Evolutionary conservation across 2,888 invertebrate species (phyloP), one percentile per base, ranked within the genome.

Genomic region (Clepsis dumicolana): DNA sequence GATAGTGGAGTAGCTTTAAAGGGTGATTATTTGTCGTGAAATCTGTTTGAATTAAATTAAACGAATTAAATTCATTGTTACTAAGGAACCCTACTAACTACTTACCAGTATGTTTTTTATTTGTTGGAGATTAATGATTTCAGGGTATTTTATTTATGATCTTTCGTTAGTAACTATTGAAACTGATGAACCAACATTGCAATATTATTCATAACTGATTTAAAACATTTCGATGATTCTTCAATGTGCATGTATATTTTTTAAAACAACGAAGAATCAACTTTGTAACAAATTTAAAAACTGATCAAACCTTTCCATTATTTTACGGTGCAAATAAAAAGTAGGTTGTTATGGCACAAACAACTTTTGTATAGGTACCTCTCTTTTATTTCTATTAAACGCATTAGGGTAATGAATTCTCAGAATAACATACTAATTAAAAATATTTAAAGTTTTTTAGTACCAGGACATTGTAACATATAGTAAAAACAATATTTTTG

Each of bases 1-100:
- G 44, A 70, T 68, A 50, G 48, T 68, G 68, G 66, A 68, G 64
- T 59, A 71, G 67, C 14, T 60, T 35, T 21, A 44, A 44, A 53
- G 68, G 2, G 48, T 21, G 48, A 21, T 12, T 21, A 10, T 44
- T 44, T 44, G 5, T 44, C 18, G 7, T 44, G n/a, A 16, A 44
- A 7, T 4, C 18, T 44, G 44, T 44, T 18, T n/a, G n/a, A 35
- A 35, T 35, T 35, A 3, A 38, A n/a, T n/a, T n/a, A n/a, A n/a
- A n/a, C n/a, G 38, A 38, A 14, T 38, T 18, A 44, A n/a, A 8
- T 16, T 44, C 8, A 44, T 44, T 44, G 5, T 18, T 16, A 18
- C 5, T 18, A 44, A n/a, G 18, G 7, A 18, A 8, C 8, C 8
- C 4, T 29, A 8, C 5, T 35, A 10, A 12, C 10, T 35, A 14